Conservation (phyloP, 2,113 vertebrate genomes). For the Sinocyclocheilus grahami region DNA sequence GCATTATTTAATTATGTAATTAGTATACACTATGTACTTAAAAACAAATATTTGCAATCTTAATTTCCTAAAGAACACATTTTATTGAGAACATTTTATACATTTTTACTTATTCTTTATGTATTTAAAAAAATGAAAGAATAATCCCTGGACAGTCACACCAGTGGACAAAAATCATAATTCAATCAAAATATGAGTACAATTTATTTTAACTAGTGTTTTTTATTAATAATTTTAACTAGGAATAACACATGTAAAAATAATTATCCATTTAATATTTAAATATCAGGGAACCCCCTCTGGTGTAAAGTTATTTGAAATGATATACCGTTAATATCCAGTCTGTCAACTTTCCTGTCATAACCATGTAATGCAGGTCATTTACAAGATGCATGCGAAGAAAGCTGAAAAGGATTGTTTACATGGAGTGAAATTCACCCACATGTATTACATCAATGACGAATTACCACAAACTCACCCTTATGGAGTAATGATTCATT, state of each 20-base stretch:
- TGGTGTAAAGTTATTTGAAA: background rate
- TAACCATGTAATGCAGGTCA: background rate
- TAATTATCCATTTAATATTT: background rate
- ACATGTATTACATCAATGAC: background rate
- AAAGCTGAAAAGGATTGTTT: background rate
- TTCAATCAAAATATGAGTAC: background rate
- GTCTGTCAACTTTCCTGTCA: background rate
- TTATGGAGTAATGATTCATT: background rate
- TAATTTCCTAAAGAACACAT: background rate
- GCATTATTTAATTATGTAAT: background rate
- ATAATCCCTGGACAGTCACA: background rate
- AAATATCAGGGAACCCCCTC: background rate
- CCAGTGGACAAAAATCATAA: background rate
- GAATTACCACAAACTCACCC: background rate
- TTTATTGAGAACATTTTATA: background rate
- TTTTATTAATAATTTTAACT: no score
- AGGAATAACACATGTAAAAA: background rate
- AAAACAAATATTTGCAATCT: background rate
- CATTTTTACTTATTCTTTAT: background rate
- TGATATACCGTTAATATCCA: background rate
- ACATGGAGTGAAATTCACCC: background rate
- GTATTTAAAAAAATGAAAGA: background rate
- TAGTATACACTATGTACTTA: background rate
- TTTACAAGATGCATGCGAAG: background rate
- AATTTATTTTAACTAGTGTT: background rate